Base-by-base conservation (phyloP, 2,113 vertebrate genomes). In the Hassar affinis region DNA sequence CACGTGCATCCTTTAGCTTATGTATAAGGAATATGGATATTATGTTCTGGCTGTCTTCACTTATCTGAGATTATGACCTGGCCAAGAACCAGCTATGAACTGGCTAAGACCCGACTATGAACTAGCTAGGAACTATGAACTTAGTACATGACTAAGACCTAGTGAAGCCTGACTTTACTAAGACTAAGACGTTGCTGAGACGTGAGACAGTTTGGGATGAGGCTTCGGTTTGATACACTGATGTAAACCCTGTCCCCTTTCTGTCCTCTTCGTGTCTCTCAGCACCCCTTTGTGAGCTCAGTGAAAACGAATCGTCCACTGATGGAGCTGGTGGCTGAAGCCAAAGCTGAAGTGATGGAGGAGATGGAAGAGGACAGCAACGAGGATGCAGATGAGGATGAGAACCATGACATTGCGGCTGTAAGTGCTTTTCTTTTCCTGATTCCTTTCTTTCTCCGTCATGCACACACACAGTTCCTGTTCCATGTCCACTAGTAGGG, bases 331-430 rank as follows among this genome's bases (percentile, higher is more conserved):
- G 97, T 99, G 89, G 98, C 98, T 0, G 98, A 99, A 89, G 97
- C 97, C 79, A 99, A 99, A 89, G 98, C 98, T 0, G 98, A 99
- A 88, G 97, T 99, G 88, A 93, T 93, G 92, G 94, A 94, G 90
- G 94, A 93, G 91, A 91, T 94, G 1, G 94, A 95, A 15, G 75
- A 76, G 85, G 93, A 95, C 91, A 91, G 92, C 89, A 88, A 91
- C 57, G 93, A 93, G 89, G 93, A 94, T 84, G 93, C 86, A 25
- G 93, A 94, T 68, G 93, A 93, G 30, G 92, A 94, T 7, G 92
- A 94, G 51, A 54, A 87, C 45, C 86, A 91, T 22, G 93, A 94
- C 49, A 87, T 91, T 62, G 80, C 89, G n/a, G 82, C 51, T 88
- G 93, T 93, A 90, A 77, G 64, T 74, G 27, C 30, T 38, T 69